Evolutionary conservation across 2,113 vertebrate species (phyloP).

Genomic region (Lampris incognitus): DNA sequence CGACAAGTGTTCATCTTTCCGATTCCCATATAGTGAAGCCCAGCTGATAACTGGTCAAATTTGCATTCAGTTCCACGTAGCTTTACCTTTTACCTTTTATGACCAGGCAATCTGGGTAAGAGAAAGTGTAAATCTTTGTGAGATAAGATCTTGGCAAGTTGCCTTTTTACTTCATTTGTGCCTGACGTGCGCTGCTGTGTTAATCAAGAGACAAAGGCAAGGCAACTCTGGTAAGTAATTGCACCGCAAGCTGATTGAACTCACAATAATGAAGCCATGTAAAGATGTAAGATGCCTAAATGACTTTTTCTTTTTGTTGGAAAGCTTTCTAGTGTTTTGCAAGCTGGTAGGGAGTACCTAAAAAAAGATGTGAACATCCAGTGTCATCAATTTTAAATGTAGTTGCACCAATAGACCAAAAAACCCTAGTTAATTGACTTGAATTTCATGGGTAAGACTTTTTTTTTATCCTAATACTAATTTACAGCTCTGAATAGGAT

Average conservation of each 20-base stretch:
- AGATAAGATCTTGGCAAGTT: not conserved
- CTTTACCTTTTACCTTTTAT: not conserved
- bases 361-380: too few relatives aligned
- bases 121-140: not conserved
- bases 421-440: too few relatives aligned
- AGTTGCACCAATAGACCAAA: too few relatives aligned
- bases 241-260: conserved; percentile 32
- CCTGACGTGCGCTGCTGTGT: not conserved
- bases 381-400: too few relatives aligned
- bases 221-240: conserved; percentile 31
- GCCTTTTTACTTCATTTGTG: conserved; percentile 20
- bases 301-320: too few relatives aligned
- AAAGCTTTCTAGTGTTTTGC: too few relatives aligned
- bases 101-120: not conserved
- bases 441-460: too few relatives aligned
- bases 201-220: conserved; percentile 49
- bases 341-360: too few relatives aligned
- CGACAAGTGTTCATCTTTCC: too few relatives aligned
- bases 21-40: not conserved
- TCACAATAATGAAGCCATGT: conserved; percentile 6
- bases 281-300: conserved; percentile 1
- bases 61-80: conserved; percentile 10
- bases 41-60: conserved; percentile 6
- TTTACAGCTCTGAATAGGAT: too few relatives aligned
- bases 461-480: too few relatives aligned